Evolutionary conservation across 2,113 vertebrate species (phyloP).

Genomic region (Hyla sarda): DNA sequence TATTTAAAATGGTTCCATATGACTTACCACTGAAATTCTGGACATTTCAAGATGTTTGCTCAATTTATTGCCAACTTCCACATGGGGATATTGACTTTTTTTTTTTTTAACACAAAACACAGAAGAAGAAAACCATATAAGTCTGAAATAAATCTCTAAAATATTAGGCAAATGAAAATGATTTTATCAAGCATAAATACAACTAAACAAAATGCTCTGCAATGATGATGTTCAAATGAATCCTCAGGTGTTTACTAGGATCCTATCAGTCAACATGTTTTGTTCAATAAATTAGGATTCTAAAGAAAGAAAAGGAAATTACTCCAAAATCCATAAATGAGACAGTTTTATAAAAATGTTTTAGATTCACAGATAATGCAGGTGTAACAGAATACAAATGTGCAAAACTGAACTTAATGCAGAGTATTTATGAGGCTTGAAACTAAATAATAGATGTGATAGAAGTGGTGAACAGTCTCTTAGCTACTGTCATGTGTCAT

Average conservation of each 20-base stretch:
- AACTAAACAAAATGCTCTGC: background rate
- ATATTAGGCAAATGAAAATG: background rate
- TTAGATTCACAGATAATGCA: background rate
- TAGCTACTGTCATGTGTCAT: background rate
- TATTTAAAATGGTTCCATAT: constrained; percentile 47
- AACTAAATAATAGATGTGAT: background rate
- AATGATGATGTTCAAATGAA: background rate
- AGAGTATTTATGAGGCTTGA: background rate
- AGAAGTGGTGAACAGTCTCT: background rate
- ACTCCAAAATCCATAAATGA: background rate
- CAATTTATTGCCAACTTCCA: constrained; percentile 28
- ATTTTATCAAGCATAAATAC: background rate
- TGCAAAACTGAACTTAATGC: background rate
- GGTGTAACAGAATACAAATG: background rate
- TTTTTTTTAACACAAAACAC: background rate
- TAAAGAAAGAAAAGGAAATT: background rate
- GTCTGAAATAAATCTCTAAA: background rate
- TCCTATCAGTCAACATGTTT: background rate
- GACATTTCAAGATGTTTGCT: constrained; percentile 1
- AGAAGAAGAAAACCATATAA: background rate
- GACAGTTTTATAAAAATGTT: background rate
- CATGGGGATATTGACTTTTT: constrained; percentile 18
- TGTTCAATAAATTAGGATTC: background rate
- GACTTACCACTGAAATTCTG: constrained; percentile 22
- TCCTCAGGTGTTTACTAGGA: background rate